Conservation (phyloP, 2,888 invertebrate genomes). For the Diaperis boleti region DNA sequence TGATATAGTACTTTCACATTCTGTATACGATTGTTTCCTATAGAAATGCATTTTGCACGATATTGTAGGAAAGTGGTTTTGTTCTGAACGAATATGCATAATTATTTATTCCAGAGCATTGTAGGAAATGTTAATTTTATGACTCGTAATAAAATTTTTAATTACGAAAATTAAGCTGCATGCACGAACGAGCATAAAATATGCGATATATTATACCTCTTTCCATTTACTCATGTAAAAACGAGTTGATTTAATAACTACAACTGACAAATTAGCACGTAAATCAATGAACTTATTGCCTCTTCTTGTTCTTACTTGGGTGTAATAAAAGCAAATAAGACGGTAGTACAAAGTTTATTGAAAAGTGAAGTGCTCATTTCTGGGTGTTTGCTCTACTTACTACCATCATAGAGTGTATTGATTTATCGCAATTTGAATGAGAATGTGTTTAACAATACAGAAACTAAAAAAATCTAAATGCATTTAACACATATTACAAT, state of each 20-base stretch:
- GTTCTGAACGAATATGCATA: neutral
- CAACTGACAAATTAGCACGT: neutral
- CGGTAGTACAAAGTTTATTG: too few relatives aligned
- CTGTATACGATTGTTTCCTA: neutral
- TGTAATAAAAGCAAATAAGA: too few relatives aligned
- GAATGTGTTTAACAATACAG: neutral
- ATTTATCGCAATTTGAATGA: neutral
- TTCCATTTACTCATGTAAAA: too few relatives aligned
- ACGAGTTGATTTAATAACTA: neutral
- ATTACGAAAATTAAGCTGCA: neutral
- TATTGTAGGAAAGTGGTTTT: conserved; percentile 19
- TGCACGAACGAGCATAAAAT: neutral
- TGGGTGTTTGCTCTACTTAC: neutral
- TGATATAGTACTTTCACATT: conserved; percentile 20
- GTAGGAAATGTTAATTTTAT: neutral
- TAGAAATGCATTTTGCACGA: conserved; percentile 11
- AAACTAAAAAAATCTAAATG: neutral
- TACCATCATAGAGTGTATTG: neutral
- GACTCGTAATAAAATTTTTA: neutral
- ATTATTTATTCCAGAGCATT: neutral
- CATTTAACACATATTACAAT: neutral
- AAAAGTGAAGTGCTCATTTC: neutral
- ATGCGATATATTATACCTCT: neutral
- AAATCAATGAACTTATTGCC: neutral
- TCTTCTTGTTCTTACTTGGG: too few relatives aligned